Percentiles rank a stretch among this genome's conserved stretches.
phyloP scores from a whole-genome alignment of 2,113 vertebrate genomes.

The Toxostoma redivivum region DNA sequence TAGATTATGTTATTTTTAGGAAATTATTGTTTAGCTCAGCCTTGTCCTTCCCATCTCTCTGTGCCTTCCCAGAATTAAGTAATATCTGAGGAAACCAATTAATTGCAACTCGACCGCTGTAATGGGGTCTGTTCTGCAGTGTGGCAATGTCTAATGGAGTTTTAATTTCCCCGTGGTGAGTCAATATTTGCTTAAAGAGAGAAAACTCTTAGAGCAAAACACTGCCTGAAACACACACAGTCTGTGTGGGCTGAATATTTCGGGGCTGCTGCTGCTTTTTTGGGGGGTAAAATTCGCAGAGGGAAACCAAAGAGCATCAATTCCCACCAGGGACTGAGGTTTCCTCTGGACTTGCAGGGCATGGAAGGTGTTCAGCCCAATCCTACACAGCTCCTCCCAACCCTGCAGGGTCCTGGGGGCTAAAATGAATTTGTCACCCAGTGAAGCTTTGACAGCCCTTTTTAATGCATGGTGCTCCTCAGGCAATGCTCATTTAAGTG shows the following conservation, averaged over 20 bases:
- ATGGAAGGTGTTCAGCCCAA: not conserved
- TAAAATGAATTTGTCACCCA: not conserved
- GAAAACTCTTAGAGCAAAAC: slow-evolving; percentile 55
- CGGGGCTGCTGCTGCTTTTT: not conserved
- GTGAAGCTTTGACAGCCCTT: not conserved
- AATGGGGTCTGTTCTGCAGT: slow-evolving; percentile 51
- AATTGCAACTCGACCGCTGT: slow-evolving; percentile 53
- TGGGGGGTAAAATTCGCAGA: not conserved
- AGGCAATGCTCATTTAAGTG: not conserved
- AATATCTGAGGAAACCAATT: slow-evolving; percentile 73
- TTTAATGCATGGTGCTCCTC: not conserved
- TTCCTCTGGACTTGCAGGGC: not conserved
- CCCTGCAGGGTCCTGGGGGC: not conserved
- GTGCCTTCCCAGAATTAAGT: slow-evolving; percentile 52
- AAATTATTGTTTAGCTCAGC: slow-evolving; percentile 54
- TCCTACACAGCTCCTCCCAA: not conserved
- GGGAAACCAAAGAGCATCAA: not conserved
- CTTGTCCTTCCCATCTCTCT: slow-evolving; percentile 19
- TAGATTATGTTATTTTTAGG: slow-evolving; percentile 61
- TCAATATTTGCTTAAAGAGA: slow-evolving; percentile 71
- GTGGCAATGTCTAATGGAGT: slow-evolving; percentile 72
- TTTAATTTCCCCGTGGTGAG: slow-evolving; percentile 76
- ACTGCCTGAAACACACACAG: not conserved
- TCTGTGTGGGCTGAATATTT: not conserved
- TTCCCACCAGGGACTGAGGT: not conserved